Conservation (phyloP, 2,113 vertebrate species). For the Plectropomus leopardus region DNA sequence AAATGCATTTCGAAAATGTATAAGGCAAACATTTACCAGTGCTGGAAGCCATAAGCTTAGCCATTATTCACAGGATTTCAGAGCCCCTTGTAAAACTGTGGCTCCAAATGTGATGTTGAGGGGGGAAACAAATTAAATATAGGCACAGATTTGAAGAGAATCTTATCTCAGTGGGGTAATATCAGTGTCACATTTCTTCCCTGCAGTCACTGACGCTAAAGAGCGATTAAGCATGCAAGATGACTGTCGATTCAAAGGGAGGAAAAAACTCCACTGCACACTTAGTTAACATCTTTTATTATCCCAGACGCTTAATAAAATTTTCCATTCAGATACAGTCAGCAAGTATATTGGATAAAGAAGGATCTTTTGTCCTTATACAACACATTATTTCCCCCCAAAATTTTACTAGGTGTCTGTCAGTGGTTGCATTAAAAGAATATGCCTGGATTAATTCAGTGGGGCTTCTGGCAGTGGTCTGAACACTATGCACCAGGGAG, state of each 20-base stretch:
- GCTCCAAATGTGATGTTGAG: constrained; percentile 36
- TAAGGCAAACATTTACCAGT: constrained; percentile 17
- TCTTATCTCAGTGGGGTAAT: constrained; percentile 67
- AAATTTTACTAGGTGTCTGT: neutral
- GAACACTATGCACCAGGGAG: constrained; percentile 53
- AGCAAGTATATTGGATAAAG: neutral
- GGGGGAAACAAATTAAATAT: constrained; percentile 63
- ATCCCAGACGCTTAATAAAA: constrained; percentile 45
- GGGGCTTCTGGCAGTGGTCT: constrained; percentile 58
- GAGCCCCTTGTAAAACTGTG: constrained; percentile 33
- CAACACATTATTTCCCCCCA: neutral
- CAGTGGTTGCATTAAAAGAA: constrained; percentile 37
- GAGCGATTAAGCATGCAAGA: constrained; percentile 69
- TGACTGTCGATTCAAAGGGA: constrained; percentile 56
- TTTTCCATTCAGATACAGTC: constrained; percentile 24
- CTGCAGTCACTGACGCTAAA: constrained; percentile 62
- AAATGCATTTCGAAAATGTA: constrained; percentile 13
- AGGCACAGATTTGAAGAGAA: constrained; percentile 59
- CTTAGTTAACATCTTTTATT: constrained; percentile 55
- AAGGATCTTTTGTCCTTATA: neutral
- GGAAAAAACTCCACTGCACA: constrained; percentile 29
- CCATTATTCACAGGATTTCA: constrained; percentile 46
- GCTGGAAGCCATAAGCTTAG: constrained; percentile 36
- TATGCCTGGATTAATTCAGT: constrained; percentile 57
- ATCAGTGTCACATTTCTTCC: constrained; percentile 64